phyloP scores from a whole-genome alignment of 2,797 vertebrate species.

The Manis javanica region DNA sequence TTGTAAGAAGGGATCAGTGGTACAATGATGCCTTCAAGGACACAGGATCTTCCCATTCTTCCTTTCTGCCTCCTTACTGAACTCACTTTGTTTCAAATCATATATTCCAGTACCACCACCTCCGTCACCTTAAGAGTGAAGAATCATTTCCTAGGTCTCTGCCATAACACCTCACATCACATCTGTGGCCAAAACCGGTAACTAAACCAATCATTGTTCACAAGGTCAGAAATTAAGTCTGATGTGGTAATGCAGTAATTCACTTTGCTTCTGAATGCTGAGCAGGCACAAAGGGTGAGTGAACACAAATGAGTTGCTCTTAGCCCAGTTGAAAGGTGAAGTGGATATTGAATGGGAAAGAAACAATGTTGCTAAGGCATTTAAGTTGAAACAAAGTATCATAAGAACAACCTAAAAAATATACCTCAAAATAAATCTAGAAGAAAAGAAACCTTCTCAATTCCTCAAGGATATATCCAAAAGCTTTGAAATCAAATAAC shows the following conservation, averaged over 20 bases:
- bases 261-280: background rate
- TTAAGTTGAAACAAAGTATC: background rate
- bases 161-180: background rate
- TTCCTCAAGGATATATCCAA: background rate
- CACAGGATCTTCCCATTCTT: background rate
- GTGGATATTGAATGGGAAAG: background rate
- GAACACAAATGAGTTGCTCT: background rate
- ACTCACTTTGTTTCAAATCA: background rate
- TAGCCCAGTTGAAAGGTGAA: background rate
- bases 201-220: background rate
- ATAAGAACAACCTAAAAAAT: background rate
- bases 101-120: background rate
- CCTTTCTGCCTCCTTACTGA: background rate
- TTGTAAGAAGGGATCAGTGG: background rate
- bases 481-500: background rate
- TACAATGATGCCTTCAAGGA: background rate
- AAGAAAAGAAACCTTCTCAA: background rate
- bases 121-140: background rate
- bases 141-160: background rate
- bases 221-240: background rate
- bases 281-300: background rate
- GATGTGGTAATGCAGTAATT: background rate
- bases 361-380: background rate
- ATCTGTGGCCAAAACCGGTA: background rate
- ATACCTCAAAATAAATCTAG: background rate